Conservation (phyloP, 1,140 invertebrate genomes). For the Megalopta genalis region DNA sequence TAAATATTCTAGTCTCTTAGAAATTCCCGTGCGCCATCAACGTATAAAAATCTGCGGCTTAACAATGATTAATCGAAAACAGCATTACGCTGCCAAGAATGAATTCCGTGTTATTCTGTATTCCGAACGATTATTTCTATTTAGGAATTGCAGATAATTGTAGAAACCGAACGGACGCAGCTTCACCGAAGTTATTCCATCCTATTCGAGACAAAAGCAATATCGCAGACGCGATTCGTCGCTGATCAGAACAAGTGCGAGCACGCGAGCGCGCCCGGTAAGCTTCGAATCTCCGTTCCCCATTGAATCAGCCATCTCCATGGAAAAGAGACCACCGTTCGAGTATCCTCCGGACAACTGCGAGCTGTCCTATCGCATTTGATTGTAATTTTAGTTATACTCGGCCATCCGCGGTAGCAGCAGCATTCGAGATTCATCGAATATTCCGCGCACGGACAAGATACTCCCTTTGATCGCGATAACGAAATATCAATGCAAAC, state of each 20-base stretch:
- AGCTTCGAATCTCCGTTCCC: conserved; percentile 53
- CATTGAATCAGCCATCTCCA: conserved; percentile 46
- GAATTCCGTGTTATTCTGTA: too few species aligned
- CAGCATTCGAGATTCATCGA: background rate
- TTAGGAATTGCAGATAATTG: background rate
- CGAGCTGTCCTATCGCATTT: background rate
- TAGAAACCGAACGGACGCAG: background rate
- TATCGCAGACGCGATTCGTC: conserved; percentile 39
- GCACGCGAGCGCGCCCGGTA: conserved; percentile 24
- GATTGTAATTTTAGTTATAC: conserved; percentile 31
- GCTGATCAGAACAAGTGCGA: conserved; percentile 19
- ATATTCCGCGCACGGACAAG: background rate
- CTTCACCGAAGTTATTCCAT: background rate
- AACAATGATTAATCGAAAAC: too few species aligned
- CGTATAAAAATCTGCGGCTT: too few species aligned
- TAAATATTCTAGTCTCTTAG: too few species aligned
- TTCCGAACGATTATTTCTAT: too few species aligned
- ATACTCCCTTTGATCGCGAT: background rate
- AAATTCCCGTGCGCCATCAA: too few species aligned
- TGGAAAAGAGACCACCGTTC: conserved; percentile 33
- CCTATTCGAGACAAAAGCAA: conserved; percentile 12
- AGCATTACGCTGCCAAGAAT: too few species aligned
- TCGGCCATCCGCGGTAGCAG: background rate
- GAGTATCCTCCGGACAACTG: conserved; percentile 15
- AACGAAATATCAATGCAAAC: too few species aligned